phyloP scores from a whole-genome alignment of 2,113 vertebrate genomes.

The Campylomormyrus numenius region DNA sequence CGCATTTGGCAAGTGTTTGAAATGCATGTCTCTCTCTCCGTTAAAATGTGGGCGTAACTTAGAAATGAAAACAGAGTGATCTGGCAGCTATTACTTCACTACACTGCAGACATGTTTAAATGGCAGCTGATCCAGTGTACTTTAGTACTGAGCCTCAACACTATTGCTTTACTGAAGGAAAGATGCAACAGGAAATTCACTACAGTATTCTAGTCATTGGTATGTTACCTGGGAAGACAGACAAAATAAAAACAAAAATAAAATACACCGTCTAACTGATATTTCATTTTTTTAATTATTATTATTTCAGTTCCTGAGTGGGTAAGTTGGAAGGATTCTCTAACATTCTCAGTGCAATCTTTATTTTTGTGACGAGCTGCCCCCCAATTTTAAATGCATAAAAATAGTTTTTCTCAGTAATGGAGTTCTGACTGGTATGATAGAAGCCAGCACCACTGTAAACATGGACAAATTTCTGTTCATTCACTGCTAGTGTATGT shows the following conservation, averaged over 20 bases:
- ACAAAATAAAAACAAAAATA: neutral
- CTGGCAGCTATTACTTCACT: neutral
- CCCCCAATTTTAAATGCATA: neutral
- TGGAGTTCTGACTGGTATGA: neutral
- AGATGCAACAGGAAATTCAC: neutral
- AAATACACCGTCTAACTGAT: neutral
- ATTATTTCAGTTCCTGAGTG: neutral
- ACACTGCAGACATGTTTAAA: neutral
- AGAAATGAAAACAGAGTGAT: neutral
- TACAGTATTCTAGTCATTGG: neutral
- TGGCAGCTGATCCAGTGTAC: neutral
- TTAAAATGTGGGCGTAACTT: neutral
- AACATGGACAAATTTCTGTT: neutral
- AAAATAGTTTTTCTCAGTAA: neutral
- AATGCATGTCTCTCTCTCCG: neutral
- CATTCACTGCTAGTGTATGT: neutral
- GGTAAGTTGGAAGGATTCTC: neutral
- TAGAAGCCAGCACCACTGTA: neutral
- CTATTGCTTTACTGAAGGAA: neutral
- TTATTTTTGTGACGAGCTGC: neutral
- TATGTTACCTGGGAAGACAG: neutral
- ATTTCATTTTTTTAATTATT: neutral
- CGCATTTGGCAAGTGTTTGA: constrained; percentile 1
- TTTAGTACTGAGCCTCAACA: neutral
- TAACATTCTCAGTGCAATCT: neutral